Conservation (phyloP, 2,113 vertebrate species). For the Aramus guarauna region DNA sequence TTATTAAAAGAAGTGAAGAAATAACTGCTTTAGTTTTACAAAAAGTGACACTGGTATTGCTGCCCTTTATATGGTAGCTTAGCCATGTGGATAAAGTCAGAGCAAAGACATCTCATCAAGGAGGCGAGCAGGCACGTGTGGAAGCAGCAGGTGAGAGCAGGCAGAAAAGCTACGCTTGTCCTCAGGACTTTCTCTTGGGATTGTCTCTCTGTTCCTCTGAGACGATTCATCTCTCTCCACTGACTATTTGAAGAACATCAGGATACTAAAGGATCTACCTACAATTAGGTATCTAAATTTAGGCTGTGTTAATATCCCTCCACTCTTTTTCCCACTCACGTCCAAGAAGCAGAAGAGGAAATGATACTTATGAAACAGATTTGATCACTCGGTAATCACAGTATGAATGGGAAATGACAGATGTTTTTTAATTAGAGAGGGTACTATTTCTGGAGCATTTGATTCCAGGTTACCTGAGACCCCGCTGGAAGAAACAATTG, state of each 20-base stretch:
- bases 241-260: neutral
- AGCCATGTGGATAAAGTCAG: neutral
- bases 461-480: neutral
- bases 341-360: neutral
- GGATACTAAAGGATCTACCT: neutral
- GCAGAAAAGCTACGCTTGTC: neutral
- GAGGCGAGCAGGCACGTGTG: fast-evolving
- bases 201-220: neutral
- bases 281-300: neutral
- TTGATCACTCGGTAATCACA: neutral
- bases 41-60: neutral
- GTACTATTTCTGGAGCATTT: neutral
- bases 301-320: neutral
- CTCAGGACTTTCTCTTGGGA: neutral
- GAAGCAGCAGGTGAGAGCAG: neutral
- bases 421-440: neutral
- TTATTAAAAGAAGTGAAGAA: neutral
- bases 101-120: neutral
- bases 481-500: neutral
- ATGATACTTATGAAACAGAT: neutral
- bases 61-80: neutral
- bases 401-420: neutral
- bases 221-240: neutral
- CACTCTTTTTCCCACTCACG: neutral
- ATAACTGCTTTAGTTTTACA: neutral